A percentile compares a stretch with the other conserved stretches of the same genome.
Evolutionary conservation across 2,888 invertebrate genomes (phyloP).

Genomic region (Teleogryllus oceanicus): DNA sequence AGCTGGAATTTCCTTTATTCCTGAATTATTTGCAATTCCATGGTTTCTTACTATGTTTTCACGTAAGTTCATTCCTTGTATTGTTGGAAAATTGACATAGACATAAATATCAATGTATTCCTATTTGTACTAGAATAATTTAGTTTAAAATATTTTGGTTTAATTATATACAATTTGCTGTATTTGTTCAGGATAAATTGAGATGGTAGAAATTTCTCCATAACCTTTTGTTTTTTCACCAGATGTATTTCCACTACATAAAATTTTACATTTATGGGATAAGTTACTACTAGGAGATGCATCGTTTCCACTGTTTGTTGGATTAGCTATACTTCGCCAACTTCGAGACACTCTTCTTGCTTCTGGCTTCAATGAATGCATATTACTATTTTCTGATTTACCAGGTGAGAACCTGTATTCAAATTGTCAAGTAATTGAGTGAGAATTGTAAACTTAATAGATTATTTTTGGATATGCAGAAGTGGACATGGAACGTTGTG

Average conservation of each 20-base stretch:
- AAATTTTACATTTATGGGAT: constrained; percentile 98
- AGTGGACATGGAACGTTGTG: constrained; percentile 91
- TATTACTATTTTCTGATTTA: constrained; percentile 95
- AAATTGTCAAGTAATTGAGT: not conserved
- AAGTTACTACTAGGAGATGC: constrained; percentile 89
- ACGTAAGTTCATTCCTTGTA: constrained; percentile 61
- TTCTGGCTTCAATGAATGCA: constrained; percentile 97
- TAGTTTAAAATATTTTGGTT: not conserved
- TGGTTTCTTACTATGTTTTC: constrained; percentile 99
- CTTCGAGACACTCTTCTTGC: constrained; percentile 75
- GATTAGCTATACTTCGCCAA: constrained; percentile 87
- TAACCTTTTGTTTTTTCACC: constrained; percentile 43
- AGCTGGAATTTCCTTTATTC: constrained; percentile 88
- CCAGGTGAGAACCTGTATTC: constrained; percentile 54
- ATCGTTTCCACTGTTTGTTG: constrained; percentile 90
- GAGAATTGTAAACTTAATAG: not conserved
- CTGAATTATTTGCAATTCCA: constrained; percentile 96
- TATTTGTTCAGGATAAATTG: not conserved
- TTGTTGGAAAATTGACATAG: too few relatives aligned
- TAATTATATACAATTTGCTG: constrained; percentile 18
- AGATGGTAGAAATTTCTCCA: constrained; percentile 19
- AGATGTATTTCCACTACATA: constrained; percentile 98
- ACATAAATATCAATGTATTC: too few relatives aligned
- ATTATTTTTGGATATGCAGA: constrained; percentile 50
- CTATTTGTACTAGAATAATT: too few relatives aligned